These are phyloP conservation scores for Napeogenes inachia DNA, from an alignment of 2,888 invertebrate species.

Conservation along the genomic window DNA sequence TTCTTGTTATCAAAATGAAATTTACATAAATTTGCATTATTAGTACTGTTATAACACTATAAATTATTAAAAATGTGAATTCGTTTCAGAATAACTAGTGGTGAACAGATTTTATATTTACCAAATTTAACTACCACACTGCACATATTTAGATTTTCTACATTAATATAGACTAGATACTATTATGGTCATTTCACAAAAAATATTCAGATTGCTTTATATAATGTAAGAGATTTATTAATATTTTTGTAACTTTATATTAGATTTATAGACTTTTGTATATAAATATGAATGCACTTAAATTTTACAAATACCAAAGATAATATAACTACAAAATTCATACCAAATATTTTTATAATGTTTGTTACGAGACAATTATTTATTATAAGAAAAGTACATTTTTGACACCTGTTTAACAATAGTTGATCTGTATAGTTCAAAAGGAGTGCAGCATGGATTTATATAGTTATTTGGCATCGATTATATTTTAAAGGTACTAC, in stretches of 20 bases:
- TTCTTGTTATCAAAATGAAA: background rate
- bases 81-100: background rate
- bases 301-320: conserved; percentile 10
- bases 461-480: too few relatives aligned
- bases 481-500: too few relatives aligned
- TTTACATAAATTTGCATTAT: background rate
- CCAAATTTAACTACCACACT: conserved; percentile 10
- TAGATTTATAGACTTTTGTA: background rate
- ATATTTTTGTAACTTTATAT: too few relatives aligned
- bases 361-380: too few relatives aligned
- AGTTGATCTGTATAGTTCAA: too few relatives aligned
- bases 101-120: background rate
- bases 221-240: too few relatives aligned
- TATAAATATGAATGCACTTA: conserved; percentile 18
- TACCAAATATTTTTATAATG: too few relatives aligned
- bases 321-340: background rate
- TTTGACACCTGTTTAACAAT: too few relatives aligned
- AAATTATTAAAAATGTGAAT: conserved; percentile 1
- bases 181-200: background rate
- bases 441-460: too few relatives aligned
- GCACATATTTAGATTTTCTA: conserved; percentile 1
- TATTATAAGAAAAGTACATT: too few relatives aligned
- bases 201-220: too few relatives aligned
- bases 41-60: background rate
- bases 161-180: conserved; percentile 5